Conservation (phyloP, 2,888 invertebrate genomes). For the Lydus trimaculatus region DNA sequence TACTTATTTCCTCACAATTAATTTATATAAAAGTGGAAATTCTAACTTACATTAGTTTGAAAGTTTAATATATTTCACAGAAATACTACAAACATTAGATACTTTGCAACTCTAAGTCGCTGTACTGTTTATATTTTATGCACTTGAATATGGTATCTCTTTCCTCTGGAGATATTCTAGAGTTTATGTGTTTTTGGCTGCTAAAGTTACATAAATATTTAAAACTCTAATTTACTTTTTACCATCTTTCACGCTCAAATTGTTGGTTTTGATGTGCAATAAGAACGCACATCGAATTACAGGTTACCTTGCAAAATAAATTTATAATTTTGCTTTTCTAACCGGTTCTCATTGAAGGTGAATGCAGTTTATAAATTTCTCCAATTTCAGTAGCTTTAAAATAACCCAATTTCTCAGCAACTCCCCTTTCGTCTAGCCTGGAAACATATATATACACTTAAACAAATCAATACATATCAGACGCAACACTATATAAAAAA, state of each 20-base stretch:
- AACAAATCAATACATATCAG: neutral
- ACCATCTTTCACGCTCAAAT: constrained; percentile 24
- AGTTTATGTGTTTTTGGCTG: constrained; percentile 32
- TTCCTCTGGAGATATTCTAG: constrained; percentile 26
- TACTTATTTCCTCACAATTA: neutral
- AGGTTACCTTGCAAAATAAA: neutral
- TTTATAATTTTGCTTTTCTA: neutral
- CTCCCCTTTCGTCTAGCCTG: neutral
- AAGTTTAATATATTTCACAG: neutral
- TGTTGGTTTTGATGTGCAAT: constrained; percentile 23
- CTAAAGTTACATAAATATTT: constrained; percentile 35
- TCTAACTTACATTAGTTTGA: too few species aligned
- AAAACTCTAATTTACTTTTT: constrained; percentile 35
- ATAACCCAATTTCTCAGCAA: neutral
- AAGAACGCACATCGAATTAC: neutral
- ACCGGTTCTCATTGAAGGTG: neutral
- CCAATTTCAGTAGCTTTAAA: neutral
- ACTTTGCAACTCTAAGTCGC: constrained; percentile 15
- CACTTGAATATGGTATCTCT: constrained; percentile 27
- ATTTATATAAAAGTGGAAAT: neutral
- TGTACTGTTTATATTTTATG: constrained; percentile 34
- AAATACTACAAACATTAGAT: neutral
- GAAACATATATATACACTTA: too few species aligned
- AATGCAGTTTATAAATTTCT: neutral
- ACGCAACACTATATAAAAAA: neutral